Evolutionary conservation across 2,888 invertebrate species (phyloP).

Genomic region (Latrodectus elegans): DNA sequence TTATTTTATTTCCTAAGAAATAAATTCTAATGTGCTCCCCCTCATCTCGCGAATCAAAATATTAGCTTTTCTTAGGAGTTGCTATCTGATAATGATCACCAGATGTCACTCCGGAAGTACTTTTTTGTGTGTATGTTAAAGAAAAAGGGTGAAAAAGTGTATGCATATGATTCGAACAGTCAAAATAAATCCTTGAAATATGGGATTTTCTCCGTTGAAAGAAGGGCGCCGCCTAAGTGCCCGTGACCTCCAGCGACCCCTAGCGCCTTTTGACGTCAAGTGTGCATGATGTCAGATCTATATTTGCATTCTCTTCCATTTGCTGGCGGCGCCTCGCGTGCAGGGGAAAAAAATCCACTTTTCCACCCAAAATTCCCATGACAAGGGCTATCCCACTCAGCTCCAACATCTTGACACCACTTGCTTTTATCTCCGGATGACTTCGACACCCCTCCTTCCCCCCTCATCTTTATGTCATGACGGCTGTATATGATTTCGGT

Average conservation of each 20-base stretch:
- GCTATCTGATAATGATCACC: not conserved
- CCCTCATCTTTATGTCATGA: conserved; percentile 23
- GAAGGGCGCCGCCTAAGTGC: conserved; percentile 35
- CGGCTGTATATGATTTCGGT: not conserved
- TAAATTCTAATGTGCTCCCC: not conserved
- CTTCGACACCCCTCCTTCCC: conserved; percentile 4
- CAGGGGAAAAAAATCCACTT: conserved; percentile 22
- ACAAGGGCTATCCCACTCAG: conserved; percentile 14
- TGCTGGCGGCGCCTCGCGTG: conserved; percentile 12
- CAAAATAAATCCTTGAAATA: conserved; percentile 46
- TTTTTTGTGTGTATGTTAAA: not conserved
- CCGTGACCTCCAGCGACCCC: conserved; percentile 45
- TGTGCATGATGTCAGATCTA: conserved; percentile 64
- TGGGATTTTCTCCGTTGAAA: conserved; percentile 14
- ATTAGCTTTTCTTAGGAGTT: not conserved
- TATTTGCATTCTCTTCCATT: conserved; percentile 50
- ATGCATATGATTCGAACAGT: conserved; percentile 12
- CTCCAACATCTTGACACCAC: conserved; percentile 60
- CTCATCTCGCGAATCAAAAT: not conserved
- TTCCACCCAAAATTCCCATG: conserved; percentile 5
- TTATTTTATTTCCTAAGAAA: not conserved
- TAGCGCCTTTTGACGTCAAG: conserved; percentile 30
- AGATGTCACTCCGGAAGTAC: conserved; percentile 9
- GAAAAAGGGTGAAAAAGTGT: not conserved
- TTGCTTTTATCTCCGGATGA: conserved; percentile 22